Evolutionary conservation across 2,888 invertebrate species (phyloP).

Genomic region (Cloeon dipterum): DNA sequence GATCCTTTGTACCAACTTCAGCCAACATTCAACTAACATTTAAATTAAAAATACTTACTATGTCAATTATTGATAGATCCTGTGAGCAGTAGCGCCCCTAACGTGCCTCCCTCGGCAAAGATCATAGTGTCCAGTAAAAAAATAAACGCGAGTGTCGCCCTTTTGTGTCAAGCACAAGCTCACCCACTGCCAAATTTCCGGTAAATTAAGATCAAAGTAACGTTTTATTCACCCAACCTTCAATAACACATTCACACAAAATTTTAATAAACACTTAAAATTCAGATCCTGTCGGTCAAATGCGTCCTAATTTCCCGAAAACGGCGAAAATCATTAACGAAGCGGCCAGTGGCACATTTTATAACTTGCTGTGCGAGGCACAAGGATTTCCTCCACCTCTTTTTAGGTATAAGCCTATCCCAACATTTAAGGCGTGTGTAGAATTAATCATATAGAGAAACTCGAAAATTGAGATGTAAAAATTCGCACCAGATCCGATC

Average conservation of each 20-base stretch:
- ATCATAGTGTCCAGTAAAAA: not conserved
- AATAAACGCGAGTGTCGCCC: constrained; percentile 9
- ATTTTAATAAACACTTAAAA: constrained; percentile 1
- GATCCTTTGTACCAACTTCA: no score
- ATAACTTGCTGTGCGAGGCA: constrained; percentile 41
- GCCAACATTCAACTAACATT: no score
- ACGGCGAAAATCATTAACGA: constrained; percentile 8
- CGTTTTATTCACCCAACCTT: not conserved
- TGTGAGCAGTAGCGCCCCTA: constrained; percentile 15
- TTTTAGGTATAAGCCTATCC: constrained; percentile 8
- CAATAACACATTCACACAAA: no score
- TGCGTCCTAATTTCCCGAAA: constrained; percentile 39
- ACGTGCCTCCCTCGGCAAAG: constrained; percentile 16
- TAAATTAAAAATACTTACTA: not conserved
- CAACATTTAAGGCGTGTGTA: not conserved
- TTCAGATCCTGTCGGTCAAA: constrained; percentile 54
- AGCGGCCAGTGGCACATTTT: constrained; percentile 3
- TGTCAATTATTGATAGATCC: constrained; percentile 10
- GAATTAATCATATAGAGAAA: not conserved
- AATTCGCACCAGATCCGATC: constrained; percentile 13
- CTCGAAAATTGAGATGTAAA: constrained; percentile 1
- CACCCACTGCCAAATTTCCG: constrained; percentile 44
- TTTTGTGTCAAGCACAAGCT: constrained; percentile 47
- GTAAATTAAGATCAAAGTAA: no score
- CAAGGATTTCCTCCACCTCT: constrained; percentile 52